Evolutionary conservation across 1,140 invertebrate genomes (phyloP), one percentile per base, ranked within the genome.

Genomic region (Euura lappo): DNA sequence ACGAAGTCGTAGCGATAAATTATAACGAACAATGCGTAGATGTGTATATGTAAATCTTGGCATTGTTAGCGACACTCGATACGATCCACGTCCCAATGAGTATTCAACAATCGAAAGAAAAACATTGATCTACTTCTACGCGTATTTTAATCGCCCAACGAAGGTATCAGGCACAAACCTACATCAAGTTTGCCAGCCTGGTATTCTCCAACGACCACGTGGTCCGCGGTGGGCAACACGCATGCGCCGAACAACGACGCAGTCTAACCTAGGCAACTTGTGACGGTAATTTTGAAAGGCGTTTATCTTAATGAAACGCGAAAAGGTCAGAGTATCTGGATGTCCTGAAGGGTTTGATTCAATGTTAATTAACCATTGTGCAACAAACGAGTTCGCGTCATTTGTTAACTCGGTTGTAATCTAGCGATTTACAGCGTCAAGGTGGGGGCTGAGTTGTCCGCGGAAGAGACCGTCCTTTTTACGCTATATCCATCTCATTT

Each of bases 231-330:
- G 6, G 51, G 13, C 8, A 8, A n/a, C 13, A 79, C 81, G 81
- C 81, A 80, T 73, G 81, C 81, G 81, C 72, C 71, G 60, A 82
- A 76, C 79, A 82, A 79, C 65, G 68, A 13, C 45, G 60, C 13
- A 11, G 67, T 51, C 75, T 82, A 83, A 83, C 80, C 80, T 81
- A 45, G 51, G 8, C 13, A n/a, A 13, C 46, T 65, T 67, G 7
- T 46, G 11, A 28, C 8, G 45, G 4, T 64, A n/a, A 65, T 72
- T 13, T 64, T 43, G 11, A 3, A 46, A n/a, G 13, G 3, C 60
- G 47, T 66, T 71, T 72, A 64, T 68, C 60, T 8, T 51, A 71
- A 68, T 69, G 51, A 71, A 71, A 71, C 65, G 65, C 66, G 66
- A 71, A 45, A 71, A 68, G 70, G 70, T 74, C 65, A 64, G 6